A percentile compares a stretch with the other conserved stretches of the same genome.
Conservation (phyloP, 2,888 invertebrate genomes). For the Tipula lateralis region DNA sequence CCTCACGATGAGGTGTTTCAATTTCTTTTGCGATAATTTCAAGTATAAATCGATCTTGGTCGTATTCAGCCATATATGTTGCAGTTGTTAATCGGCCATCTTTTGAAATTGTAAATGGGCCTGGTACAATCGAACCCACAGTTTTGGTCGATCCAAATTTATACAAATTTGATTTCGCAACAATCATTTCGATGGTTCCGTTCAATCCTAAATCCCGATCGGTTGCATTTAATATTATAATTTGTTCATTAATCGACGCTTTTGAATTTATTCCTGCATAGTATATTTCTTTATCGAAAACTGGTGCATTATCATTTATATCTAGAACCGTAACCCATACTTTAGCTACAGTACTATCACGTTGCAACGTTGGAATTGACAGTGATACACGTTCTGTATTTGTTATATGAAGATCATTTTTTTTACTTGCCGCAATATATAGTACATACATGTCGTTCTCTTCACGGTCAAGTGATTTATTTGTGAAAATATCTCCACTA, state of each 20-base stretch:
- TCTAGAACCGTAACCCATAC: slow-evolving; percentile 71
- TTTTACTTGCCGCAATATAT: slow-evolving; percentile 77
- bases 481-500: slow-evolving; percentile 74
- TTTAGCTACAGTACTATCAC: slow-evolving; percentile 65
- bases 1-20: slow-evolving; percentile 71
- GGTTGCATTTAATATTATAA: slow-evolving; percentile 68
- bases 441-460: slow-evolving; percentile 66
- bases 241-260: slow-evolving; percentile 69
- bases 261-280: slow-evolving; percentile 67
- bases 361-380: slow-evolving; percentile 49
- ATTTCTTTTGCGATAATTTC: slow-evolving; percentile 78
- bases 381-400: slow-evolving; percentile 50
- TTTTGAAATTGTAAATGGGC: slow-evolving; percentile 61
- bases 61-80: slow-evolving; percentile 80
- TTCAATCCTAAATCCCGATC: slow-evolving; percentile 82
- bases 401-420: slow-evolving; percentile 65
- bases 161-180: slow-evolving; percentile 74
- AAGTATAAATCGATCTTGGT: slow-evolving; percentile 79
- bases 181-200: slow-evolving; percentile 74
- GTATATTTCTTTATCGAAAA: slow-evolving; percentile 55
- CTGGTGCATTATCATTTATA: slow-evolving; percentile 80
- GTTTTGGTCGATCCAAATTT: slow-evolving; percentile 71
- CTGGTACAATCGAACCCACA: slow-evolving; percentile 82
- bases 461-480: slow-evolving; percentile 78
- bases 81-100: slow-evolving; percentile 57